Base-by-base conservation (phyloP, 2,797 vertebrate genomes). In the Enteromius argenteus region DNA sequence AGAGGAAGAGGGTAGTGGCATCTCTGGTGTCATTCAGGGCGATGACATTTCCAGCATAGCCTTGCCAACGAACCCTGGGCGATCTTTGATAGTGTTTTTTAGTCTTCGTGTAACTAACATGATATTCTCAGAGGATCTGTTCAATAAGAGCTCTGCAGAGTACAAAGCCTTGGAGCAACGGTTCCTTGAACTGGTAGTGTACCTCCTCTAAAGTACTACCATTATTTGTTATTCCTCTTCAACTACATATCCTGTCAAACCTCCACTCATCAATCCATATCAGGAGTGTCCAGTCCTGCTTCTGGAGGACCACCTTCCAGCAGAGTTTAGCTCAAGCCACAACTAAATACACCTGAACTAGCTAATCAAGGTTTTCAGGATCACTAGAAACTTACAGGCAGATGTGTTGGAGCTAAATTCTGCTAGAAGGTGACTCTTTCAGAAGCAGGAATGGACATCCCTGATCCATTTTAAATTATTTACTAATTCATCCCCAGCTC, bases 91-190 rank as follows among this genome's bases (percentile, higher is more conserved):
- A 0, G 97, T 99, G 66, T 99, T 99, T 92, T 99, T 99, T 90
- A 99, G 98, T 64, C 96, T 99, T 62, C 94, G 98, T 80, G 97
- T 99, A 51, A 99, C 97, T 83, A 99, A 99, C 91, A 99, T 99
- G 97, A 95, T 95, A 46, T 99, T 99, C 91, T 99, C 97, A 84
- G 95, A 95, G 85, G 95, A 98, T 86, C 92, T 99, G 19, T 99
- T 99, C 89, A 99, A 99, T 93, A 99, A 97, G 93, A 97, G 96
- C 90, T 99, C 98, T 0, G 90, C 96, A 8, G 97, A 98, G 85
- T 99, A 99, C 91, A 98, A 97, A 90, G 94, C 96, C 0, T 89
- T 99, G 91, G 98, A 99, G 86, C 97, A 98, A 83, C 94, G 94
- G 30, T 99, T 99, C 90, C 86, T 97, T 30, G 95, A 97, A 81